phyloP scores from a whole-genome alignment of 1,140 invertebrate species.

The Cydia amplana region DNA sequence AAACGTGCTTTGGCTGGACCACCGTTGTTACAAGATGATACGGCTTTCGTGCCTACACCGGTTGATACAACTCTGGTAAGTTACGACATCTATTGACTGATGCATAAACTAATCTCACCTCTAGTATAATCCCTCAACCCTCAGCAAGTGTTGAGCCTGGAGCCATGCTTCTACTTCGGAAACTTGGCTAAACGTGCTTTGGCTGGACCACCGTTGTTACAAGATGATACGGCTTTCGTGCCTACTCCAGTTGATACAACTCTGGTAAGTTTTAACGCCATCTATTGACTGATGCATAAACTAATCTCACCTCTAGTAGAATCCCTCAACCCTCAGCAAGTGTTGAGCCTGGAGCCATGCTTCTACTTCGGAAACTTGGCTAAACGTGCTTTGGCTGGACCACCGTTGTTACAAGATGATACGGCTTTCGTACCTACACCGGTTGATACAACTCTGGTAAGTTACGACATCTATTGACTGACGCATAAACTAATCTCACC shows the following conservation, averaged over 20 bases:
- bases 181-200: constrained; percentile 94
- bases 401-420: constrained; percentile 93
- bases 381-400: constrained; percentile 94
- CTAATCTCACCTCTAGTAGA: constrained; percentile 93
- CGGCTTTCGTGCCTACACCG: constrained; percentile 95
- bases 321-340: constrained; percentile 93
- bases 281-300: constrained; percentile 3
- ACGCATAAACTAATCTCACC: constrained; percentile 83
- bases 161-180: constrained; percentile 86
- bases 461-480: background rate
- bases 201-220: constrained; percentile 92
- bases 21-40: constrained; percentile 92
- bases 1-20: constrained; percentile 96
- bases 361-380: constrained; percentile 94
- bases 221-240: constrained; percentile 96
- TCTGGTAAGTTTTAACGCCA: constrained; percentile 79
- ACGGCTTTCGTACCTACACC: constrained; percentile 96
- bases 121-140: constrained; percentile 88
- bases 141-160: constrained; percentile 82
- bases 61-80: constrained; percentile 93
- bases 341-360: constrained; percentile 92
- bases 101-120: constrained; percentile 83
- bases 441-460: constrained; percentile 93
- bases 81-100: background rate
- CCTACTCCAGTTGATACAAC: constrained; percentile 96